Evolutionary conservation across 1,140 invertebrate species (phyloP).

Genomic region (Drosophila dunni): DNA sequence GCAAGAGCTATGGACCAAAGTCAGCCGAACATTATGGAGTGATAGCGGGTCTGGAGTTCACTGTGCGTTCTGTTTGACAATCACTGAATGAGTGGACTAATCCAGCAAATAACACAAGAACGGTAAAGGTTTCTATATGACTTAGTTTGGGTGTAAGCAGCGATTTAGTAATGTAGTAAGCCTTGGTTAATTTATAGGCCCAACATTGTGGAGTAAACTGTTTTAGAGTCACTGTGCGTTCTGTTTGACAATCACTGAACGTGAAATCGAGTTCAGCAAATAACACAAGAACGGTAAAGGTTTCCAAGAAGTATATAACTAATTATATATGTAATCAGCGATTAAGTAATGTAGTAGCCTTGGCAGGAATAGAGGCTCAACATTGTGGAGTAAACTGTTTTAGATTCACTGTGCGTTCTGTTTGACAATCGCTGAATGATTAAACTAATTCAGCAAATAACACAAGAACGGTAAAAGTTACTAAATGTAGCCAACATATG

Average conservation of each 20-base stretch:
- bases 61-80: constrained; percentile 81
- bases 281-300: constrained; percentile 61
- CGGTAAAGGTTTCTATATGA: constrained; percentile 24
- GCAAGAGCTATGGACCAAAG: neutral
- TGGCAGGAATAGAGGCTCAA: constrained; percentile 20
- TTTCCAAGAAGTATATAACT: constrained; percentile 9
- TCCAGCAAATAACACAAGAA: constrained; percentile 77
- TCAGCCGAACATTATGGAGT: constrained; percentile 58
- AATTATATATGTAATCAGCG: too few species aligned
- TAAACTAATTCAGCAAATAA: constrained; percentile 50
- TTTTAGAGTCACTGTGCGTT: constrained; percentile 55
- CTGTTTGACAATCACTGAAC: constrained; percentile 73
- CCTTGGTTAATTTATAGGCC: constrained; percentile 23
- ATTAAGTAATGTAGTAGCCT: too few species aligned
- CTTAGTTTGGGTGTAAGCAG: constrained; percentile 20
- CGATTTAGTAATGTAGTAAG: constrained; percentile 42
- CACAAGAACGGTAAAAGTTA: constrained; percentile 57
- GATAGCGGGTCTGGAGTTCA: constrained; percentile 26
- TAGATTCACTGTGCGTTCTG: constrained; percentile 60
- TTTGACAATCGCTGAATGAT: constrained; percentile 69
- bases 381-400: constrained; percentile 46
- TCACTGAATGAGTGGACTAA: constrained; percentile 53
- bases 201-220: constrained; percentile 46
- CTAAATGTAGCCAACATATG: constrained; percentile 75
- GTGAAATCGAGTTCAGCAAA: constrained; percentile 38